Evolutionary conservation across 2,113 vertebrate genomes (phyloP).

Genomic region (Penelope pileata): DNA sequence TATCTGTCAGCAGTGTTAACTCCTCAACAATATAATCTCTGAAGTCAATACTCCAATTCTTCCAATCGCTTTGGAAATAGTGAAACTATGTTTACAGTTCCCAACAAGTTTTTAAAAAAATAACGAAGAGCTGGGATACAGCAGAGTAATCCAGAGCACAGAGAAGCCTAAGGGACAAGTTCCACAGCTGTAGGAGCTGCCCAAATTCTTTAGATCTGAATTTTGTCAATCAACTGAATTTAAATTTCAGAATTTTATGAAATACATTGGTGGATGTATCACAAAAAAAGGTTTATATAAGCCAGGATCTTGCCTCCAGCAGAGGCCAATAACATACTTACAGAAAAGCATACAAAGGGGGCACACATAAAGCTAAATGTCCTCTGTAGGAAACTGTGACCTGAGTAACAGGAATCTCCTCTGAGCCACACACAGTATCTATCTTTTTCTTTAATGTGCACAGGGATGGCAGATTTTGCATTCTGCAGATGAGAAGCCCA

Average conservation of each 20-base stretch:
- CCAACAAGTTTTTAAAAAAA: not conserved
- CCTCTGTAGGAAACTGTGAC: not conserved
- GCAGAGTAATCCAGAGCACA: not conserved
- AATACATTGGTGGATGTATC: not conserved
- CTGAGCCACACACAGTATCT: not conserved
- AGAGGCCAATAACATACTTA: not conserved
- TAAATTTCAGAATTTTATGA: not conserved
- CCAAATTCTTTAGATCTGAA: not conserved
- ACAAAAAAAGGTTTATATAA: not conserved
- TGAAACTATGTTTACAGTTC: not conserved
- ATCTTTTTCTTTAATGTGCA: not conserved
- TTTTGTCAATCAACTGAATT: not conserved
- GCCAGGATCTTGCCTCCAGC: not conserved
- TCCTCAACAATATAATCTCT: not conserved
- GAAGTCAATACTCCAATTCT: not conserved
- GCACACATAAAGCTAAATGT: not conserved
- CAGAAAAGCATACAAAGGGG: not conserved
- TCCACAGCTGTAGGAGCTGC: not conserved
- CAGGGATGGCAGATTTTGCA: not conserved
- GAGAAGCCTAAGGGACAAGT: not conserved
- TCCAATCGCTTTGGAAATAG: not conserved
- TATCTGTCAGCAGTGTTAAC: not conserved
- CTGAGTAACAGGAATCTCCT: not conserved
- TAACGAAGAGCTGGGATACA: not conserved
- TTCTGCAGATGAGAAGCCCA: not conserved